phyloP scores from a whole-genome alignment of 2,113 vertebrate genomes.

The Myotis brandtii region DNA sequence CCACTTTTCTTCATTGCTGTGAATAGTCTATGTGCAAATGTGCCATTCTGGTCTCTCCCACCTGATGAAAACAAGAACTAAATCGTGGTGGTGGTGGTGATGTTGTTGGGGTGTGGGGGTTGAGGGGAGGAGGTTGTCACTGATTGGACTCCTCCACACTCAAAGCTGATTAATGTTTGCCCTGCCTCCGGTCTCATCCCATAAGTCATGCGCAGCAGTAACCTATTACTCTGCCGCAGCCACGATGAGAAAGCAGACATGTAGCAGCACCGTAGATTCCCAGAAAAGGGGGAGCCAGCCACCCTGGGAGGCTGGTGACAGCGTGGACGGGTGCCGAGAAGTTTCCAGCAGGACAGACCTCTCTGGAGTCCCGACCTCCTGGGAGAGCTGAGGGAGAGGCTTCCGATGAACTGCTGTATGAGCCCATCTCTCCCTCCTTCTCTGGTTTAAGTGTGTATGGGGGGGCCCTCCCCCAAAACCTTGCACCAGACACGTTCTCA shows the following conservation, averaged over 20 bases:
- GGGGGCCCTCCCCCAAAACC: not conserved
- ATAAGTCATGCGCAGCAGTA: not conserved
- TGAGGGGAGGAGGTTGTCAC: not conserved
- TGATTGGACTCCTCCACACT: not conserved
- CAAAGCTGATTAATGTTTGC: not conserved
- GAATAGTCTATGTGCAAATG: not conserved
- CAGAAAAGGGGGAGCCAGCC: not conserved
- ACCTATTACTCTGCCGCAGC: not conserved
- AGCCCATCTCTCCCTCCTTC: not conserved
- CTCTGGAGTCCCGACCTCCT: not conserved
- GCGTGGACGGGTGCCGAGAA: not conserved
- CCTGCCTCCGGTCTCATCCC: not conserved
- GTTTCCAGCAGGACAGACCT: not conserved
- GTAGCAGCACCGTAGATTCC: not conserved
- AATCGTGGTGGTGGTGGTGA: not conserved
- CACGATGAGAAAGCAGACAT: not conserved
- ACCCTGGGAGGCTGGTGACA: too few relatives aligned
- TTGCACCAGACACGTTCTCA: not conserved
- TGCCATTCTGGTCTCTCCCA: constrained; percentile 26
- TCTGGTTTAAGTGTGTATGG: not conserved
- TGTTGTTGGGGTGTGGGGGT: not conserved
- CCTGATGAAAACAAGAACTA: constrained; percentile 17
- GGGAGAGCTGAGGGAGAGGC: not conserved
- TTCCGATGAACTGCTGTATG: not conserved
- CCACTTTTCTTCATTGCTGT: constrained; percentile 11